Base-by-base conservation (phyloP, 2,888 invertebrate species). In the Tridacna crocea region DNA sequence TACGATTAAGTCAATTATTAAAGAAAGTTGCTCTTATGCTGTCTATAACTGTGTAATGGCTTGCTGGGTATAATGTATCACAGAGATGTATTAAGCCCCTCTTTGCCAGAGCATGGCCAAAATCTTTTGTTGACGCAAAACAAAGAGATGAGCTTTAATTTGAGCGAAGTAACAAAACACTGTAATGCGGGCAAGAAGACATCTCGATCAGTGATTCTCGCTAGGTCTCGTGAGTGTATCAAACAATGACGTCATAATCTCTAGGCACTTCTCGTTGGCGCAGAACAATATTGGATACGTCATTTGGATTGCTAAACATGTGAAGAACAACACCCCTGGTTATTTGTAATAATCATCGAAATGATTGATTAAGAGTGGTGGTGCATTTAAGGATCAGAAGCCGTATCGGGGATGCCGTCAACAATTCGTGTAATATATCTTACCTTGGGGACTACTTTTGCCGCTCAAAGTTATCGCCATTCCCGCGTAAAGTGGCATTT, bases 291-390 rank as follows among this genome's bases (percentile, higher is more conserved):
- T 68, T 68, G 68, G 68, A 73, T 73, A 73, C 60, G 73, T 73
- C 60, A 73, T 73, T 46, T 55, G 58, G 58, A 24, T 60, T 60
- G 58, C 73, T 22, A 58, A 60, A 58, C 73, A 73, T 73, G 73
- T 73, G 60, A 73, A 60, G 46, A 60, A 73, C 58, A 60, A 73
- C 73, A 73, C 73, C 58, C 60, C 47, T 73, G 73, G n/a, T 73
- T 68, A 68, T 68, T 68, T 68, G 68, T 68, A 68, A 24, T 68
- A 47, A 68, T 68, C 68, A 68, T 46, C 46, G 47, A 13, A 27
- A 68, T 68, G 68, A 68, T 68, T 68, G 68, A 68, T 68, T 68
- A 68, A 68, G 68, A 68, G 47, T 46, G 46, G 46, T 68, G 68
- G 68, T 46, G 68, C 68, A 68, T 68, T 68, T 68, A 68, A 24